Evolutionary conservation across 1,140 invertebrate species (phyloP).

Genomic region (Phthorimaea operculella): DNA sequence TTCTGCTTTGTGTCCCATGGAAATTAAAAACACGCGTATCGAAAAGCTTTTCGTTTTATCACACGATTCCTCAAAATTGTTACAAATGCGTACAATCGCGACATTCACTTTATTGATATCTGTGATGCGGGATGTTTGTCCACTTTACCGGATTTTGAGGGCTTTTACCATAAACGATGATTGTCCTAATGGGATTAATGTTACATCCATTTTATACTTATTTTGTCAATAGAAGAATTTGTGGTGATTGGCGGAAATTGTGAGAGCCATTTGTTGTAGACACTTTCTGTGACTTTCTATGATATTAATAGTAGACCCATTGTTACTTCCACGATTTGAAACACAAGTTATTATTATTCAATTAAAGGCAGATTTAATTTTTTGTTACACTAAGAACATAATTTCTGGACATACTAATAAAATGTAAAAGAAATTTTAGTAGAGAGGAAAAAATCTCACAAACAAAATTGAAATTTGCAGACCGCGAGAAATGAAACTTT

Average conservation of each 20-base stretch:
- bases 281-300: background rate
- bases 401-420: no score
- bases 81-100: background rate
- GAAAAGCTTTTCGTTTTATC: background rate
- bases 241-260: background rate
- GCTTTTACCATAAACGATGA: conserved; percentile 1
- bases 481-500: no score
- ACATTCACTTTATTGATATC: background rate
- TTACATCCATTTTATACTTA: conserved; percentile 1
- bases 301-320: no score
- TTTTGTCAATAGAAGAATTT: background rate
- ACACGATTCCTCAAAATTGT: background rate
- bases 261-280: background rate
- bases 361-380: no score
- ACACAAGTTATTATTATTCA: no score
- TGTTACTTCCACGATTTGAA: no score
- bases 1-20: no score
- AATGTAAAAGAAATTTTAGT: no score
- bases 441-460: no score
- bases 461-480: no score
- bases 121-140: background rate
- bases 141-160: background rate
- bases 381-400: no score
- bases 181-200: background rate
- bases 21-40: background rate